Conservation (phyloP, 2,888 invertebrate genomes). For the Lochmaea crataegi region DNA sequence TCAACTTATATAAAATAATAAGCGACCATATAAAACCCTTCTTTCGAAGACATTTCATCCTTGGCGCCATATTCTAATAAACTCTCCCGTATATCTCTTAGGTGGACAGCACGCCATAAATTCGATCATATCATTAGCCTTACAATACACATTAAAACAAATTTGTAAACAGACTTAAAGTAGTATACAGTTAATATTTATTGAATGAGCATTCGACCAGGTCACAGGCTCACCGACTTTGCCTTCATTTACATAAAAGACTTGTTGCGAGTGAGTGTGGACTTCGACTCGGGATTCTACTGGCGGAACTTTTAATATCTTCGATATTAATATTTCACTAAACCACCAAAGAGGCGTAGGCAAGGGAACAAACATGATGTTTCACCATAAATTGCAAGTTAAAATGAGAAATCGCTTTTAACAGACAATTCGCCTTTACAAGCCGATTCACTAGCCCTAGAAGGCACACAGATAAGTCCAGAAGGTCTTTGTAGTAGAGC, state of each 20-base stretch:
- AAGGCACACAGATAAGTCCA: too few species aligned
- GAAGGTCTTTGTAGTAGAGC: too few species aligned
- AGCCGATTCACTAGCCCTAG: too few species aligned
- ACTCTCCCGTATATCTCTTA: conserved; percentile 50
- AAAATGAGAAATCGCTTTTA: too few species aligned
- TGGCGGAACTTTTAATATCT: conserved; percentile 1
- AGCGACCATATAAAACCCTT: too few species aligned
- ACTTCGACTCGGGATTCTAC: neutral
- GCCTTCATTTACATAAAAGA: conserved; percentile 52
- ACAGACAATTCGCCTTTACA: too few species aligned
- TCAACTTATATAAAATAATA: too few species aligned
- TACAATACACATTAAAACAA: conserved; percentile 58
- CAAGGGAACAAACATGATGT: too few species aligned
- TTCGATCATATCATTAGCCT: conserved; percentile 57
- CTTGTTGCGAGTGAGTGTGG: conserved; percentile 42
- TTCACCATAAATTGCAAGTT: too few species aligned
- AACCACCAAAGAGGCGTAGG: neutral
- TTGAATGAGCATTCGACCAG: conserved; percentile 46
- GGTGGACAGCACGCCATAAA: conserved; percentile 52
- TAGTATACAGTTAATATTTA: conserved; percentile 52
- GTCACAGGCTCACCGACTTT: conserved; percentile 42
- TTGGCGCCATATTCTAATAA: too few species aligned
- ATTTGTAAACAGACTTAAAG: conserved; percentile 55
- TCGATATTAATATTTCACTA: neutral
- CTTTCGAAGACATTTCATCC: too few species aligned